Evolutionary conservation across 2,888 invertebrate genomes (phyloP).

Genomic region (Exocentrus adspersus): DNA sequence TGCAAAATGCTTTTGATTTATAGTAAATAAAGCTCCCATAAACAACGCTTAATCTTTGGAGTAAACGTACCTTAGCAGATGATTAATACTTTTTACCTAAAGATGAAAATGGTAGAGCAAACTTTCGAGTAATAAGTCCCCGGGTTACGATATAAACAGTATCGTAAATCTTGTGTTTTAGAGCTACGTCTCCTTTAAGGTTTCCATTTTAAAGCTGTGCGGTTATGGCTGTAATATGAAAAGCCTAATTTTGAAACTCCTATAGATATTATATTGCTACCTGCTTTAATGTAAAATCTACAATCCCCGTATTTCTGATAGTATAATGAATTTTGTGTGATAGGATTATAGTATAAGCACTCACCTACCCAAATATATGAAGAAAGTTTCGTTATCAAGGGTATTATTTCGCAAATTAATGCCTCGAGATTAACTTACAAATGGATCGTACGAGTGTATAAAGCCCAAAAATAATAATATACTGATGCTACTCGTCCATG

Average conservation of each 20-base stretch:
- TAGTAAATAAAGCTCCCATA: neutral
- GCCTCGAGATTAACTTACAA: too few relatives aligned
- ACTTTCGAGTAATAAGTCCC: neutral
- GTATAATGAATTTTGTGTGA: too few relatives aligned
- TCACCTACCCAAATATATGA: too few relatives aligned
- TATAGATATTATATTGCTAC: neutral
- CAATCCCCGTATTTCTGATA: too few relatives aligned
- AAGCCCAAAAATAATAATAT: too few relatives aligned
- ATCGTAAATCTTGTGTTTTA: conserved; percentile 12
- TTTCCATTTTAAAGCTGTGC: conserved; percentile 11
- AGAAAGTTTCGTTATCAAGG: too few relatives aligned
- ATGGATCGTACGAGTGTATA: too few relatives aligned
- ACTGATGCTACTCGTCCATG: too few relatives aligned
- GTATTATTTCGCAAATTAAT: too few relatives aligned
- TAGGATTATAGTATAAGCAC: too few relatives aligned
- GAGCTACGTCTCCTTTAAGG: neutral
- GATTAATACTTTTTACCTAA: conserved; percentile 7
- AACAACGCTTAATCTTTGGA: neutral
- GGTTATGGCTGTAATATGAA: conserved; percentile 6
- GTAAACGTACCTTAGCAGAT: neutral
- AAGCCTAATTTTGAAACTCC: conserved; percentile 1
- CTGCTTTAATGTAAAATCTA: too few relatives aligned
- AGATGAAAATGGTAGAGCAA: neutral
- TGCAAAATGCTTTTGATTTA: neutral
- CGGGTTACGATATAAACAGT: conserved; percentile 8